Evolutionary conservation across 2,797 vertebrate species (phyloP).

Genomic region (Darevskia nairensis): DNA sequence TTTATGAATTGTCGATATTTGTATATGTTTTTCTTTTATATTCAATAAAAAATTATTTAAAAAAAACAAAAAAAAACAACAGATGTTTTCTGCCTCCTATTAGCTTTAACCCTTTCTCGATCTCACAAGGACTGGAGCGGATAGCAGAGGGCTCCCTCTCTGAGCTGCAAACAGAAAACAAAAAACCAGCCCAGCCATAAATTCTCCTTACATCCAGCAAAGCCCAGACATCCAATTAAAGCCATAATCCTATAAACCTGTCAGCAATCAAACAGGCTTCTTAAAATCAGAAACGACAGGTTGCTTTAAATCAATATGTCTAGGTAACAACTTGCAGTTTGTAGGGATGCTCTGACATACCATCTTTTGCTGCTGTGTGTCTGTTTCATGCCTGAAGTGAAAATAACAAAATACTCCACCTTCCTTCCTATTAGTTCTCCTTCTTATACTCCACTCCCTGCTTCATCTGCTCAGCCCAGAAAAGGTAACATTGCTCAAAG

Average conservation of each 20-base stretch:
- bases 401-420: constrained; percentile 61
- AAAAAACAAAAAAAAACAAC: too few relatives aligned
- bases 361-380: constrained; percentile 39
- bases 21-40: too few relatives aligned
- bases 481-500: not conserved
- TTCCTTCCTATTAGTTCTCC: constrained; percentile 16
- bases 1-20: too few relatives aligned
- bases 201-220: constrained; percentile 78
- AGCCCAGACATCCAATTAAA: constrained; percentile 81
- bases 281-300: constrained; percentile 76
- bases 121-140: not conserved
- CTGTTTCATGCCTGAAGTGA: constrained; percentile 55
- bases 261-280: constrained; percentile 75
- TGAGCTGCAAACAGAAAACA: constrained; percentile 34
- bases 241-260: constrained; percentile 81
- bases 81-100: not conserved
- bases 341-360: constrained; percentile 57
- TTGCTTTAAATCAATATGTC: constrained; percentile 76
- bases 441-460: not conserved
- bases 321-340: constrained; percentile 70
- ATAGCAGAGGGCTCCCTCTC: constrained; percentile 30
- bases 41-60: too few relatives aligned
- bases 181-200: constrained; percentile 64
- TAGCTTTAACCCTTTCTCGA: not conserved
- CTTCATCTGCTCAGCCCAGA: not conserved